Base-by-base conservation (phyloP, 2,797 vertebrate genomes). In the Hybognathus amarus region DNA sequence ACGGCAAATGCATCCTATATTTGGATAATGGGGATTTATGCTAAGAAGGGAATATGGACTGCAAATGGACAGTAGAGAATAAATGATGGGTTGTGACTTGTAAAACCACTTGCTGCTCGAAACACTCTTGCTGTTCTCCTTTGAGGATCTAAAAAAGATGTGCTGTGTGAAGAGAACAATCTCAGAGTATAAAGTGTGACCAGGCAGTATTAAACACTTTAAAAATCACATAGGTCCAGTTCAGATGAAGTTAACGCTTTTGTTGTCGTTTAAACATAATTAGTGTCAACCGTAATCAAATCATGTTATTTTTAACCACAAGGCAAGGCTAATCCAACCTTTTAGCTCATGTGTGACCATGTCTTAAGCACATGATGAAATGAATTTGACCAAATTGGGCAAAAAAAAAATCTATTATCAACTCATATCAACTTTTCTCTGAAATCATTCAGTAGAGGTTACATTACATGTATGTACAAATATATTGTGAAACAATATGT, bases 71-170 rank as follows among this genome's bases (percentile, higher is more conserved):
- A 66, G 33, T 61, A 67, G 80, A 63, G n/a, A 56, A 67, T 76
- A 42, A 67, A 66, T 47, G 38, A 85, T 76, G 66, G 68, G 54
- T 83, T 83, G 54, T 61, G 76, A 40, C 70, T 83, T 86, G 80
- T 45, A 69, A 81, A 79, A 75, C 22, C 50, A 47, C 83, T 67
- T 75, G 77, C 70, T 80, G 63, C 64, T 76, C 22, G 18, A 33
- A 75, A 47, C 83, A 59, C 59, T 45, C 42, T 63, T 30, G 63
- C 40, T 77, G 54, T 81, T 67, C 67, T 78, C 73, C 73, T 42
- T 56, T 50, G 84, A 78, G 68, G 42, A 56, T 79, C 18, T 13
- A 59, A 79, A 85, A 81, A 56, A 68, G 3, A 73, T 15, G 42
- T 40, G 61, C 15, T 56, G 70, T 66, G 68, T 15, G 42, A 82